Conservation (phyloP, 2,113 vertebrate species). For the Channa maculata region DNA sequence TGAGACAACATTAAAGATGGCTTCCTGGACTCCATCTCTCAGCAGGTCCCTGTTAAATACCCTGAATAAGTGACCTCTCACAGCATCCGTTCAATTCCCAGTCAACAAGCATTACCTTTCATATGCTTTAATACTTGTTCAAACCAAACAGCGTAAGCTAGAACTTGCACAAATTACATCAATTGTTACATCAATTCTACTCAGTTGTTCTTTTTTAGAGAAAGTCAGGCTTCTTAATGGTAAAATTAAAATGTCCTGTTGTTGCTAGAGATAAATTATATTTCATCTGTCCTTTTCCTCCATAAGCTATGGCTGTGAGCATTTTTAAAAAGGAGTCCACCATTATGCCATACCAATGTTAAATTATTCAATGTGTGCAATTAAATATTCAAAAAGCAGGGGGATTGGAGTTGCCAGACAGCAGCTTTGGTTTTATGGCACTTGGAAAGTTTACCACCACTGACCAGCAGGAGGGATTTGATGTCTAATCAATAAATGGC, state of each 20-base stretch:
- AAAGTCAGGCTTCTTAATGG: background rate
- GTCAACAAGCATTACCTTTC: conserved; percentile 9
- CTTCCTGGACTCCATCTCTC: conserved; percentile 23
- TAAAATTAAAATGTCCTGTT: background rate
- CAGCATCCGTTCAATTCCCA: conserved; percentile 8
- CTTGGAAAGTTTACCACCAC: conserved; percentile 21
- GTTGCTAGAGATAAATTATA: background rate
- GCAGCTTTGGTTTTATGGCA: conserved; percentile 42
- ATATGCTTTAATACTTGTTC: background rate
- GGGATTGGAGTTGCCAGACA: conserved; percentile 14
- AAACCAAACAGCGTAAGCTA: no score
- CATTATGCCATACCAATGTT: conserved; percentile 38
- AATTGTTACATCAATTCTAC: no score
- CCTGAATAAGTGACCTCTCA: conserved; percentile 23
- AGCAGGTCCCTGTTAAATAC: conserved; percentile 2
- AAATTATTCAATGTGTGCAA: conserved; percentile 71
- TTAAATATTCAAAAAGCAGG: conserved; percentile 68
- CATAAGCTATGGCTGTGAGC: background rate
- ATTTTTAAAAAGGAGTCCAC: conserved; percentile 49
- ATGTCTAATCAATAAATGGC: background rate
- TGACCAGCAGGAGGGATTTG: background rate
- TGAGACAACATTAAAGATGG: conserved; percentile 46
- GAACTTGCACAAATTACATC: background rate
- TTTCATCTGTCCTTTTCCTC: background rate
- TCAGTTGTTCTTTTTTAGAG: background rate